phyloP scores from a whole-genome alignment of 2,888 invertebrate species.

The Sicus ferrugineus region DNA sequence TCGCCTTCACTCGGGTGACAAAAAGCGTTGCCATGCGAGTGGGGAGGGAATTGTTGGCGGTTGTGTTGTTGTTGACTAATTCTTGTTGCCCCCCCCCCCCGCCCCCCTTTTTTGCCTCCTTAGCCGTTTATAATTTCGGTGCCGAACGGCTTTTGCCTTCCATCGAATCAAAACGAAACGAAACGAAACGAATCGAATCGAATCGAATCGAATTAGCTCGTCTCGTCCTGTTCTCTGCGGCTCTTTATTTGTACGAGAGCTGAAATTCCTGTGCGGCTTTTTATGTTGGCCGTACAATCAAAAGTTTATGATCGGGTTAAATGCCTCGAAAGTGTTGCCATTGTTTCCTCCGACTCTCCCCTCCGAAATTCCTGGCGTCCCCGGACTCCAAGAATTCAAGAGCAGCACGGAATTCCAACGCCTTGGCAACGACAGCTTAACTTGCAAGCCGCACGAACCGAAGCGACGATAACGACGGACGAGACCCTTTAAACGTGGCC shows the following conservation, averaged over 20 bases:
- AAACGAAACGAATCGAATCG: no score
- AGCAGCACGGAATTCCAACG: not conserved
- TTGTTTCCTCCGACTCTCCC: not conserved
- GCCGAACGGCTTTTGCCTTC: not conserved
- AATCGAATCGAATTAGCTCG: no score
- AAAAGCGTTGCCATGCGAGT: no score
- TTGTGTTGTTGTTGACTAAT: not conserved
- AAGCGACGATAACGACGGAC: not conserved
- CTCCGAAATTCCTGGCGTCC: not conserved
- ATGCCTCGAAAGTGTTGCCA: not conserved
- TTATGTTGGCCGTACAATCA: not conserved
- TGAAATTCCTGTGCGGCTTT: not conserved
- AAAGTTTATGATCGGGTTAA: not conserved
- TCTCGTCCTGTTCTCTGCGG: no score
- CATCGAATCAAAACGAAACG: no score
- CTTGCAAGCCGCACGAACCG: not conserved
- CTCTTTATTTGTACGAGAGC: not conserved
- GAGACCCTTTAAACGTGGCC: not conserved
- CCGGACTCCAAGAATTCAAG: no score
- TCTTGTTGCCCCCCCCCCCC: not conserved
- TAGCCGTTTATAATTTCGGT: not conserved
- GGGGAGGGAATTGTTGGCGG: no score
- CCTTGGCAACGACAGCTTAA: not conserved
- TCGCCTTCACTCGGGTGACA: no score
- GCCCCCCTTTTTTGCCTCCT: not conserved